Conservation (phyloP, 2,888 invertebrate species). For the Athetis lepigone region DNA sequence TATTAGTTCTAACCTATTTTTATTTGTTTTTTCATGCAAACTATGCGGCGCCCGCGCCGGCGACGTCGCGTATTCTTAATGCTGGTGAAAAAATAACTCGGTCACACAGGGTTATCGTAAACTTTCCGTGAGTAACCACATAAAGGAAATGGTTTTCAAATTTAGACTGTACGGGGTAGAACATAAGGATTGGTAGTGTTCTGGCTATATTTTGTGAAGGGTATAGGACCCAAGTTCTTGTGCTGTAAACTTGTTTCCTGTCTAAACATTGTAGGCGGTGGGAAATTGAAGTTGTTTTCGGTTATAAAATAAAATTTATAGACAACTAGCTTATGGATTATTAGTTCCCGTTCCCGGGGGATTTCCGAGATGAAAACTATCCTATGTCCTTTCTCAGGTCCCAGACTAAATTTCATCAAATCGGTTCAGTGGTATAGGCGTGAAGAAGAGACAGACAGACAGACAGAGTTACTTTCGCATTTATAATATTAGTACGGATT, state of each 20-base stretch:
- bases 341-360: too few relatives aligned
- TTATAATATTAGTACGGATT: too few relatives aligned
- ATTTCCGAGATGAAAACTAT: too few relatives aligned
- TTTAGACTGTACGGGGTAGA: neutral
- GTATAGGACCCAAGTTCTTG: constrained; percentile 23
- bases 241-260: constrained; percentile 57
- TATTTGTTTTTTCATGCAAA: constrained; percentile 78
- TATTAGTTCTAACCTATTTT: constrained; percentile 85
- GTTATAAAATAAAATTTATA: neutral
- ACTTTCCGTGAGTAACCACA: neutral
- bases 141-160: neutral
- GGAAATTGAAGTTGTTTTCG: constrained; percentile 12
- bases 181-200: neutral
- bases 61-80: constrained; percentile 52
- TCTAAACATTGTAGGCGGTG: constrained; percentile 10
- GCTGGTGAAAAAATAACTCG: constrained; percentile 56
- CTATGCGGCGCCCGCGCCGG: constrained; percentile 60
- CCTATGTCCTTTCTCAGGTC: too few relatives aligned
- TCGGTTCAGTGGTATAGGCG: too few relatives aligned
- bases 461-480: too few relatives aligned
- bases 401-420: too few relatives aligned
- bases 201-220: neutral
- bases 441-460: too few relatives aligned
- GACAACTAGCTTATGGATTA: neutral
- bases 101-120: constrained; percentile 38